Evolutionary conservation across 1,140 invertebrate species (phyloP).

Genomic region (Drosophila dunni): DNA sequence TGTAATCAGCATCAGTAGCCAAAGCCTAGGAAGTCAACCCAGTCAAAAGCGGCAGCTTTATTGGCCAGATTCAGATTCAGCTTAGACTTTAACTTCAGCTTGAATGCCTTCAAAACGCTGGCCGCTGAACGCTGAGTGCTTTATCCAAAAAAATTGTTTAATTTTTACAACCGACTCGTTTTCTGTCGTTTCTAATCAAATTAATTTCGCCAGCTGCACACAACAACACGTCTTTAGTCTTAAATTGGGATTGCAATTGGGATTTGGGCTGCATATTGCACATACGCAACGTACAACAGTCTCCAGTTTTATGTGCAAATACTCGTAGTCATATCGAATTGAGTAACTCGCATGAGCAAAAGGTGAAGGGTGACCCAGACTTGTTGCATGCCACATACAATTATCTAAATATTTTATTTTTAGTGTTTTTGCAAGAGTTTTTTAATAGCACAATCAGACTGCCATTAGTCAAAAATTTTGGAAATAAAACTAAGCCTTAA

Average conservation of each 20-base stretch:
- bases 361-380: slow-evolving; percentile 36
- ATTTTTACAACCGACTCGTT: slow-evolving; percentile 35
- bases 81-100: slow-evolving; percentile 1
- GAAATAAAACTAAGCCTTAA: no score
- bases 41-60: slow-evolving; percentile 37
- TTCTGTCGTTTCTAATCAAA: slow-evolving; percentile 76
- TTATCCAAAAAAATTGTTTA: slow-evolving; percentile 70
- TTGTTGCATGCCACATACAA: slow-evolving; percentile 15
- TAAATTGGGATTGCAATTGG: slow-evolving; percentile 39
- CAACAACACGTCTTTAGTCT: slow-evolving; percentile 30
- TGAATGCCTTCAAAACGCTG: neutral
- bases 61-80: neutral
- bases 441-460: slow-evolving; percentile 13
- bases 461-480: no score
- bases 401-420: slow-evolving; percentile 1
- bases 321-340: slow-evolving; percentile 48
- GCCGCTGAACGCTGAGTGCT: slow-evolving; percentile 10
- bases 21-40: slow-evolving; percentile 62
- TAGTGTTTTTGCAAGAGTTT: slow-evolving; percentile 16
- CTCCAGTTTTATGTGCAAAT: slow-evolving; percentile 11
- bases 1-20: slow-evolving; percentile 73
- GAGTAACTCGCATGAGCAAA: slow-evolving; percentile 51
- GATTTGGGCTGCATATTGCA: slow-evolving; percentile 52
- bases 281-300: slow-evolving; percentile 59
- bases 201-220: slow-evolving; percentile 72